Evolutionary conservation across 2,797 vertebrate genomes (phyloP).

Genomic region (Simalia tracyae): DNA sequence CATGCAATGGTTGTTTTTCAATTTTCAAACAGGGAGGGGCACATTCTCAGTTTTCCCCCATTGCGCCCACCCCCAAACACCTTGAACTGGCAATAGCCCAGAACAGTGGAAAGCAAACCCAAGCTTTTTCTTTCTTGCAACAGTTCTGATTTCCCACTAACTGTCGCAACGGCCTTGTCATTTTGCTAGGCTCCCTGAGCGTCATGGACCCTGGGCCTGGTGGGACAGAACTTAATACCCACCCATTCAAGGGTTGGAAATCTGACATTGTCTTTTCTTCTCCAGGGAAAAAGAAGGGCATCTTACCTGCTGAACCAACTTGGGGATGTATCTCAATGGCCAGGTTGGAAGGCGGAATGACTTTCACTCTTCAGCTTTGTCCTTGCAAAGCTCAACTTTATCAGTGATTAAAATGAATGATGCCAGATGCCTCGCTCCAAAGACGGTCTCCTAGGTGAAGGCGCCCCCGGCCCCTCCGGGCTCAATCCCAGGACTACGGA

Average conservation of each 20-base stretch:
- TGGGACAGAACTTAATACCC: background rate
- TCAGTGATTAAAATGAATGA: background rate
- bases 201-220: background rate
- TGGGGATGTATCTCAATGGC: background rate
- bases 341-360: background rate
- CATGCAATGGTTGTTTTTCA: background rate
- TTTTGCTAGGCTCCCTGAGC: background rate
- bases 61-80: background rate
- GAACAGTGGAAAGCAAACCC: background rate
- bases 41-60: background rate
- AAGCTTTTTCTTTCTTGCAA: background rate
- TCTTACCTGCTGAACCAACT: background rate
- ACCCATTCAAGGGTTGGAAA: background rate
- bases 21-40: background rate
- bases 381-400: background rate
- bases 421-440: background rate
- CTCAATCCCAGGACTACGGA: background rate
- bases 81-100: background rate
- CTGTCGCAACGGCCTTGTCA: background rate
- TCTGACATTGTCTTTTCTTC: background rate
- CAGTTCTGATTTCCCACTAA: background rate
- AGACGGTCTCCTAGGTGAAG: background rate
- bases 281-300: background rate
- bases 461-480: rapidly evolving
- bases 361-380: background rate